A percentile compares a stretch with the other conserved stretches of the same genome.
phyloP scores from a whole-genome alignment of 2,113 vertebrate genomes.

The Elaphurus davidianus region DNA sequence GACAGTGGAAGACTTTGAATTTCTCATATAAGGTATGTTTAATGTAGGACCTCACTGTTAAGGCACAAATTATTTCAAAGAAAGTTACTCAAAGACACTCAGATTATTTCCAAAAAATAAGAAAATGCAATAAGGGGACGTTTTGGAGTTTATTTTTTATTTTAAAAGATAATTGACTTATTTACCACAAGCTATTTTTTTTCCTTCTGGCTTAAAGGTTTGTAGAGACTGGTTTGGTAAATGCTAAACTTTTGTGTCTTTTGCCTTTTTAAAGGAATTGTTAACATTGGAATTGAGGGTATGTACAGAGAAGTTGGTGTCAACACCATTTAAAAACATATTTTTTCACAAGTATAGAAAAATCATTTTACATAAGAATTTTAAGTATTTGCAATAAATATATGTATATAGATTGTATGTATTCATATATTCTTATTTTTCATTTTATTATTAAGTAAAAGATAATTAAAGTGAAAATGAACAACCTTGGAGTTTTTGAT shows the following conservation, averaged over 20 bases:
- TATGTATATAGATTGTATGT: conserved; percentile 87
- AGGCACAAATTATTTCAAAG: conserved; percentile 59
- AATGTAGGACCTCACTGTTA: conserved; percentile 52
- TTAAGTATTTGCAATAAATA: conserved; percentile 86
- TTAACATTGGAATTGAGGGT: conserved; percentile 82
- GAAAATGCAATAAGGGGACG: conserved; percentile 81
- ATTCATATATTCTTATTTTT: conserved; percentile 89
- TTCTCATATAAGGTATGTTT: conserved; percentile 73
- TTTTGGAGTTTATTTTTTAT: conserved; percentile 70
- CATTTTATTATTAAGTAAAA: conserved; percentile 84
- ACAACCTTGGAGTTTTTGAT: conserved; percentile 78
- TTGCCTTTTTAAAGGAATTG: conserved; percentile 84
- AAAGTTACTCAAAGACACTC: conserved; percentile 65
- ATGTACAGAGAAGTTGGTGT: conserved; percentile 84
- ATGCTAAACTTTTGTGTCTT: conserved; percentile 79
- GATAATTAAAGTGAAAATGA: conserved; percentile 84
- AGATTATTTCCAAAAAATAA: conserved; percentile 55
- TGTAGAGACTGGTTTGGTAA: conserved; percentile 71
- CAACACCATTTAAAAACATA: conserved; percentile 85
- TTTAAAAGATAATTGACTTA: conserved; percentile 71
- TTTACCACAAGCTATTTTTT: conserved; percentile 71
- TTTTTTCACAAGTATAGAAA: conserved; percentile 89
- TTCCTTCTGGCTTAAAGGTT: conserved; percentile 70
- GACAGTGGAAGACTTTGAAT: conserved; percentile 66
- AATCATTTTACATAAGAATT: conserved; percentile 88